Evolutionary conservation across 2,113 vertebrate species (phyloP), one percentile per base, ranked within the genome.

Genomic region (Colius striatus): DNA sequence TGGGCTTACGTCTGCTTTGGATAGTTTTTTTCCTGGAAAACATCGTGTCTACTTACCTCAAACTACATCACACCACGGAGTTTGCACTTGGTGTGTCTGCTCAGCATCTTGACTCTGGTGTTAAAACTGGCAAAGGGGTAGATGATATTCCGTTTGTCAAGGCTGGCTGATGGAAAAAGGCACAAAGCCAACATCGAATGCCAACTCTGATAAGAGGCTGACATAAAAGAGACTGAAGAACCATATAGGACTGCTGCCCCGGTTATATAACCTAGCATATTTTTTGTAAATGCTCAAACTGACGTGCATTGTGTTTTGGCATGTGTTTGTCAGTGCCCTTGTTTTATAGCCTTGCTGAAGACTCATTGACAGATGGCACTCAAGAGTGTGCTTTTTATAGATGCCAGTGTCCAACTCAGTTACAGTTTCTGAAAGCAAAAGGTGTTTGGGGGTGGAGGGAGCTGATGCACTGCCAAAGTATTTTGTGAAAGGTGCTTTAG

Each of bases 371-470:
- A 94, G 79, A 63, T 89, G 85, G 77, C 95, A 89, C 80, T 93
- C 91, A 91, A 87, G 87, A 95, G 91, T 79, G 84, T 78, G 91
- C 95, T 97, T 98, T 97, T 98, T 97, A 96, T 94, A 97, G 96
- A 80, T 90, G 76, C 72, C 83, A 65, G 84, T 71, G 89, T 95
- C 95, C 89, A 6, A 94, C 48, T 84, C 93, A 45, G 27, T 90
- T 90, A 74, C 21, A 85, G 82, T 93, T 96, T 95, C 85, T 87
- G 91, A 96, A 97, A 97, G 80, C 38, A 94, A 94, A 97, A 92
- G 93, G 83, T 94, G 92, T 86, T 94, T 96, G 93, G 87, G 80
- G 86, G 71, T 85, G 92, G 95, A 96, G 95, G 71, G 58, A 92
- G 96, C 85, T 96, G 65, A 87, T 26, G 29, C 61, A 70, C 84